These are phyloP conservation scores for Chaetops frenatus DNA, from an alignment of 2,113 vertebrate species.

Conservation along the genomic window DNA sequence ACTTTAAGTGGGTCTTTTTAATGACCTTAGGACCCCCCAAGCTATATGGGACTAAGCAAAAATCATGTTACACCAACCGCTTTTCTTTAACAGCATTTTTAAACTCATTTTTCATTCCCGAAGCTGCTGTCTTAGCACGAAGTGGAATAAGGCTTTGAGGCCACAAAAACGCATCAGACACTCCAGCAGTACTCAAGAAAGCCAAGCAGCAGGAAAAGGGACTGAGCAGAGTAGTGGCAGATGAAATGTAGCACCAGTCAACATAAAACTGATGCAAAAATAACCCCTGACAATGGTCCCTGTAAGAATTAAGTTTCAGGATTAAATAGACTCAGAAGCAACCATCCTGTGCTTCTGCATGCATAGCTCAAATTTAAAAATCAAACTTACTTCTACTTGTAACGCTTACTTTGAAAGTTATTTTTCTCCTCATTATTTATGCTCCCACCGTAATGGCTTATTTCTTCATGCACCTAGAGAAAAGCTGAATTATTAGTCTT, in stretches of 20 bases:
- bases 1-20: neutral
- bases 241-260: neutral
- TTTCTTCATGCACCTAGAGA: neutral
- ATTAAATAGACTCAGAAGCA: neutral
- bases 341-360: neutral
- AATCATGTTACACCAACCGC: neutral
- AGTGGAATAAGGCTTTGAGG: neutral
- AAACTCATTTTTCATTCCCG: neutral
- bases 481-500: neutral
- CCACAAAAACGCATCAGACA: neutral
- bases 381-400: neutral
- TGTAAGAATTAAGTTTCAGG: neutral
- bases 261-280: neutral
- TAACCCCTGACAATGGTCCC: neutral
- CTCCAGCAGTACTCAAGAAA: neutral
- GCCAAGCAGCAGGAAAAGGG: neutral
- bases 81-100: neutral
- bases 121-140: neutral
- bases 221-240: neutral
- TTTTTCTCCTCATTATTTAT: neutral
- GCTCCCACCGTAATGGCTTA: fast-evolving
- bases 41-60: neutral
- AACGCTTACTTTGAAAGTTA: neutral
- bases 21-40: neutral
- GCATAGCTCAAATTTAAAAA: neutral